Percentiles rank a stretch among this genome's conserved stretches.
These are phyloP conservation scores for Drosophila bocqueti DNA, from an alignment of 1,140 invertebrate genomes.

Conservation along the genomic window DNA sequence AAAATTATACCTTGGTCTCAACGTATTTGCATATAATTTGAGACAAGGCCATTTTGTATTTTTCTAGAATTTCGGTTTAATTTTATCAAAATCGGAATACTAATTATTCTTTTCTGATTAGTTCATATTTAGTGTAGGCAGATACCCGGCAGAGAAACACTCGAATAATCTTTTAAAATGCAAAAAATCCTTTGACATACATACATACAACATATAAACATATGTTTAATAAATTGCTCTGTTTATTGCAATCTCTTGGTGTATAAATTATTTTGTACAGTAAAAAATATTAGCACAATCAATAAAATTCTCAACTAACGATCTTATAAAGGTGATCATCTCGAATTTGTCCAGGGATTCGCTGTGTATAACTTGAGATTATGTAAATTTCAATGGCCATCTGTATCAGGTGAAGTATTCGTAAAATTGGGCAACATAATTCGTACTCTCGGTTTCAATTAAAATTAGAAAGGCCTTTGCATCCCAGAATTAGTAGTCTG, in stretches of 20 bases:
- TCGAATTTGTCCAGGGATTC: slow-evolving; percentile 32
- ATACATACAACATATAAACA: too few species aligned
- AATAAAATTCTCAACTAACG: slow-evolving; percentile 25
- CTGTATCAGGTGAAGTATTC: slow-evolving; percentile 44
- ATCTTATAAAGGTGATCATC: slow-evolving; percentile 33
- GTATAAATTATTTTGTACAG: slow-evolving; percentile 74
- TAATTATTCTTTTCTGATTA: too few species aligned
- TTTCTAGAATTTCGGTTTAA: too few species aligned
- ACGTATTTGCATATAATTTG: too few species aligned
- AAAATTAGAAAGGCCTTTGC: slow-evolving; percentile 60
- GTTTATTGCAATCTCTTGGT: slow-evolving; percentile 64
- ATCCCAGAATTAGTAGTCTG: slow-evolving; percentile 86
- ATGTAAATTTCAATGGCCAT: slow-evolving; percentile 66
- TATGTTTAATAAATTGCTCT: slow-evolving; percentile 47
- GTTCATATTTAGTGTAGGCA: too few species aligned
- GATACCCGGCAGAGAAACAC: too few species aligned
- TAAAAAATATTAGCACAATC: slow-evolving; percentile 66
- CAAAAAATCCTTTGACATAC: too few species aligned
- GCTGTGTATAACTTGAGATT: slow-evolving; percentile 36
- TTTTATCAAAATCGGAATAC: too few species aligned
- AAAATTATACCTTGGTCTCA: too few species aligned
- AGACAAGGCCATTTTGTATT: too few species aligned
- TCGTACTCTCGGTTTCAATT: slow-evolving; percentile 78
- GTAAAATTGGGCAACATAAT: slow-evolving; percentile 72
- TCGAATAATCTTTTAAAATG: too few species aligned